Evolutionary conservation across 2,888 invertebrate genomes (phyloP), one percentile per base, ranked within the genome.

Genomic region (Stenodera caucasica): DNA sequence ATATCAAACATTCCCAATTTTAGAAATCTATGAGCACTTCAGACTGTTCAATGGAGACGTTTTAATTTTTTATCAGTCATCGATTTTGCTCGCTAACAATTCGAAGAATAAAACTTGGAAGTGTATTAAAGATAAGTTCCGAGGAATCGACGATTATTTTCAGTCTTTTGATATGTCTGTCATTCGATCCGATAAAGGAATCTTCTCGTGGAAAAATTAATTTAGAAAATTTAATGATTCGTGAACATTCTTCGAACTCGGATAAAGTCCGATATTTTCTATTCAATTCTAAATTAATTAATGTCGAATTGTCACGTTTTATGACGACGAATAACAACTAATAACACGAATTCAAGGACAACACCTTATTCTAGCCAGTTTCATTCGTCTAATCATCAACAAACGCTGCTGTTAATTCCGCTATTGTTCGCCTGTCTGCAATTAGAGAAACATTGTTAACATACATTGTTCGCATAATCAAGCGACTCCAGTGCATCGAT

Each of bases 211-310:
- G 63, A 66, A 52, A 60, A 70, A 70, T 71, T 71, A 72, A 72
- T 72, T 72, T 70, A 65, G 67, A 65, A 58, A 60, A 68, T 58
- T 65, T 71, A 72, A 72, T 72, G 71, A 70, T 67, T 68, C 68
- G 70, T 72, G 67, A 71, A 72, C 65, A 70, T 70, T 67, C 67
- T 64, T 68, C 68, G 69, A 67, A 69, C 67, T 54, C 11, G 45
- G 21, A 45, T 45, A 18, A n/a, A 12, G 8, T 45, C 45, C 15
- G n/a, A n/a, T n/a, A 51, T 50, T 50, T 9, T 29, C 6, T 11
- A 29, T 32, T 4, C n/a, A 11, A 51, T 26, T 21, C 4, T 15
- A 21, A 18, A 5, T 1, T 32, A 32, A 51, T 32, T 51, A 30
- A 30, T 21, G 29, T 30, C 26, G 11, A 33, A 21, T n/a, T 30